These are phyloP conservation scores for Euwallacea fornicatus DNA, from an alignment of 1,140 invertebrate genomes.

Conservation along the genomic window DNA sequence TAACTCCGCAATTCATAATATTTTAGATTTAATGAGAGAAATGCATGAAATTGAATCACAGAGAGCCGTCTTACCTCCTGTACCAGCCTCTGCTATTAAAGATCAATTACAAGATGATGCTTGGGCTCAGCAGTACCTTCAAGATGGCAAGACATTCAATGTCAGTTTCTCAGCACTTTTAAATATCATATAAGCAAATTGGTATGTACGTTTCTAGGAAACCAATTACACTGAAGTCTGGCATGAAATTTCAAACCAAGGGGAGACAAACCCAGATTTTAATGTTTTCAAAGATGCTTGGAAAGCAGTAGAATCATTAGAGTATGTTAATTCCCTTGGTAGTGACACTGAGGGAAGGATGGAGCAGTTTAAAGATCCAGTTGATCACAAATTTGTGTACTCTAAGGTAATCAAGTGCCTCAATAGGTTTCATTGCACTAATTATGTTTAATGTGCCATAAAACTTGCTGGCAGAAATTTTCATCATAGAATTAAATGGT, in stretches of 20 bases:
- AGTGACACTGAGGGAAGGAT: slow-evolving; percentile 56
- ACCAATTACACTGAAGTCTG: slow-evolving; percentile 47
- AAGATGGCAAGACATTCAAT: slow-evolving; percentile 60
- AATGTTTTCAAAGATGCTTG: slow-evolving; percentile 35
- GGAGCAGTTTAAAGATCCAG: slow-evolving; percentile 58
- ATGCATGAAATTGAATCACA: slow-evolving; percentile 70
- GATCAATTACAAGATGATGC: slow-evolving; percentile 58
- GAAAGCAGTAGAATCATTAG: slow-evolving; percentile 25
- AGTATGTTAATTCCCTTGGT: slow-evolving; percentile 43
- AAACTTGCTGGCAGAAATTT: no score
- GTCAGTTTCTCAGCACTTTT: not conserved
- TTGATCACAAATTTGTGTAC: slow-evolving; percentile 71
- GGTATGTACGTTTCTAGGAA: slow-evolving; percentile 23
- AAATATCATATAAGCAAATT: no score
- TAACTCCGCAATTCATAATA: no score
- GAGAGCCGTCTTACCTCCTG: slow-evolving; percentile 53
- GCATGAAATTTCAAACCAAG: slow-evolving; percentile 48
- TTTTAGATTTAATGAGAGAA: slow-evolving; percentile 64
- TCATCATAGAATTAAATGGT: no score
- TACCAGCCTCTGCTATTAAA: slow-evolving; percentile 59
- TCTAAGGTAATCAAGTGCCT: slow-evolving; percentile 58
- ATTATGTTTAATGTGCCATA: no score
- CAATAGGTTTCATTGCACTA: no score
- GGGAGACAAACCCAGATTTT: slow-evolving; percentile 37
- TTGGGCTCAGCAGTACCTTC: slow-evolving; percentile 62